Percentiles rank a stretch among this genome's conserved stretches.
Conservation (phyloP, 1,140 invertebrate species). For the Drosophila sechellia region DNA sequence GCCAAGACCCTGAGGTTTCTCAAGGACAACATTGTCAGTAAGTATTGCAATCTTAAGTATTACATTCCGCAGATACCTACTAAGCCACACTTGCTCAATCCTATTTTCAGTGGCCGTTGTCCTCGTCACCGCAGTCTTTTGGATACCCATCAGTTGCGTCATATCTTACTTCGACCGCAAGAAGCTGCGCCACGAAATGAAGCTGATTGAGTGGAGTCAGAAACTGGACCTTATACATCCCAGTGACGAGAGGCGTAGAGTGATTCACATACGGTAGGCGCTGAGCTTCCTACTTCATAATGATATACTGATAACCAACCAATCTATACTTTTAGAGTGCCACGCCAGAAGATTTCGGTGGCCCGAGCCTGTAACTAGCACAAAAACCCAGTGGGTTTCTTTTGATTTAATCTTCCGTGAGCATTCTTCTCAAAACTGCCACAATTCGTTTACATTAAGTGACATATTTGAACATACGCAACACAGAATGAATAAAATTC, state of each 20-base stretch:
- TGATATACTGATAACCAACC: background rate
- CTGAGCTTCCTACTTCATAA: background rate
- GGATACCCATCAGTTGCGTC: constrained; percentile 95
- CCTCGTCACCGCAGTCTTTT: constrained; percentile 94
- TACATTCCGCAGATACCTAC: background rate
- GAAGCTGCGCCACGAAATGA: constrained; percentile 86
- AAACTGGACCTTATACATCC: constrained; percentile 88
- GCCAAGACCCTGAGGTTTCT: constrained; percentile 95
- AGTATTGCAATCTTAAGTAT: constrained; percentile 36
- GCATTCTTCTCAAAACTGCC: constrained; percentile 74
- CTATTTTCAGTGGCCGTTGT: constrained; percentile 88
- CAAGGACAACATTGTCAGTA: constrained; percentile 94
- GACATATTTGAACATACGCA: constrained; percentile 56
- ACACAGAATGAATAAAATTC: constrained; percentile 72
- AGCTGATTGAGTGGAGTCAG: constrained; percentile 86
- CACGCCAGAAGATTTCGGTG: constrained; percentile 84
- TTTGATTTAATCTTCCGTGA: constrained; percentile 66
- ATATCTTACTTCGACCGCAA: constrained; percentile 92
- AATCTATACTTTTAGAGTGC: constrained; percentile 70
- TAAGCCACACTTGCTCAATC: background rate
- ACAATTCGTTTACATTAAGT: constrained; percentile 71
- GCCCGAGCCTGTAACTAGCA: constrained; percentile 73
- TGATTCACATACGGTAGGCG: constrained; percentile 86
- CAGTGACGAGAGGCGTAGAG: constrained; percentile 86
- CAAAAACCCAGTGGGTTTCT: constrained; percentile 29